Percentiles rank a stretch among this genome's conserved stretches.
These are phyloP conservation scores for Serilophus lunatus DNA, from an alignment of 2,113 vertebrate species.

Conservation along the genomic window DNA sequence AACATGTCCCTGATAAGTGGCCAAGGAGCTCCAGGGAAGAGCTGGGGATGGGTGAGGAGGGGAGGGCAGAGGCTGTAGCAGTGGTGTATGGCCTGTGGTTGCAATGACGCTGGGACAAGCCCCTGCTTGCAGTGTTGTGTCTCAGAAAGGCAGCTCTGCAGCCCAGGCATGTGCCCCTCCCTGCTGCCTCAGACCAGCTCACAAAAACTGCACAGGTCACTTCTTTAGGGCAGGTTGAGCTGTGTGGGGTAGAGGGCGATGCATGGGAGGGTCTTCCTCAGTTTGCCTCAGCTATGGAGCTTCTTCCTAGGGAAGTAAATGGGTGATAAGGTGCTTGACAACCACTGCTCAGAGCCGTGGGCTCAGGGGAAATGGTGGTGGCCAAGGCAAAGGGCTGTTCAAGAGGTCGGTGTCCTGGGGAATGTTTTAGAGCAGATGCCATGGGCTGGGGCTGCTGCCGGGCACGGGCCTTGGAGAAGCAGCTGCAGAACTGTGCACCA, in stretches of 20 bases:
- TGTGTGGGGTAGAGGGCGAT: not conserved
- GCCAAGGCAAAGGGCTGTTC: not conserved
- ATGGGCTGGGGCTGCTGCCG: accelerated
- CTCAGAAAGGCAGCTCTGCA: not conserved
- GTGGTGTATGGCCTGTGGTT: not conserved
- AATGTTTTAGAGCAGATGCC: not conserved
- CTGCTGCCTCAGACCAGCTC: not conserved
- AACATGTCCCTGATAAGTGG: not conserved
- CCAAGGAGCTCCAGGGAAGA: not conserved
- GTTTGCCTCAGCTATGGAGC: not conserved
- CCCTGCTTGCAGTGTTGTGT: not conserved
- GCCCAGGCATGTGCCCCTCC: not conserved
- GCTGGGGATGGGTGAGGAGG: not conserved
- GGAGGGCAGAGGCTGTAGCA: not conserved
- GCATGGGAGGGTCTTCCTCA: not conserved
- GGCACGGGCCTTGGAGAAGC: not conserved
- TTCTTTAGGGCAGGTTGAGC: not conserved
- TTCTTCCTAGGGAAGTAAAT: not conserved
- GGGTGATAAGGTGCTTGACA: not conserved
- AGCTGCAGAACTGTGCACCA: not conserved
- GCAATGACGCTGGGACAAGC: not conserved
- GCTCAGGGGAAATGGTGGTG: not conserved
- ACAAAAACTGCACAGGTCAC: accelerated
- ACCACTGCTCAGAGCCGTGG: not conserved
- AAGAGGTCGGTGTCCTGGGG: not conserved